Conservation (phyloP, 2,797 vertebrate genomes). For the Hipposideros larvatus region DNA sequence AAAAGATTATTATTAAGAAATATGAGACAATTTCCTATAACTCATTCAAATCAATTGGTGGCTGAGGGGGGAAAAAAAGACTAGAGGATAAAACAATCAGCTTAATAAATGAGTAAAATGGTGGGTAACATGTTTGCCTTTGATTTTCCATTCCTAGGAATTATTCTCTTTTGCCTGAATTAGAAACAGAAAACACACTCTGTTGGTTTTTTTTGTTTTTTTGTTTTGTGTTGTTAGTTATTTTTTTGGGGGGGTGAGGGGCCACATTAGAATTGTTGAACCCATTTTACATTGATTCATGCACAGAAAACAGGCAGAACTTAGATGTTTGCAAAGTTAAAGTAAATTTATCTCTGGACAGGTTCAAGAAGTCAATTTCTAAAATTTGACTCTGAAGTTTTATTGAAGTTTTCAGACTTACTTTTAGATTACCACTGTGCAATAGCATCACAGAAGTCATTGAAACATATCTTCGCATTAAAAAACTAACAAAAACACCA, state of each 20-base stretch:
- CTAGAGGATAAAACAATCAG: neutral
- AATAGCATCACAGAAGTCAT: neutral
- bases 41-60: neutral
- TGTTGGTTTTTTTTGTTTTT: neutral
- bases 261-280: neutral
- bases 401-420: constrained; percentile 42
- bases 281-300: constrained; percentile 37
- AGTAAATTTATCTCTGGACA: neutral
- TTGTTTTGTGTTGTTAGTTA: neutral
- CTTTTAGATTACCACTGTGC: constrained; percentile 28
- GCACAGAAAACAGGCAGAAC: neutral
- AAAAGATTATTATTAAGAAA: neutral
- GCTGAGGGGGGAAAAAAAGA: neutral
- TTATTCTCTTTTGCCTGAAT: neutral
- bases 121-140: neutral
- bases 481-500: neutral
- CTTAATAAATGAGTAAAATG: neutral
- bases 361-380: neutral
- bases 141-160: neutral
- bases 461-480: neutral
- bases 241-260: neutral
- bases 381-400: neutral
- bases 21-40: neutral
- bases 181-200: neutral
- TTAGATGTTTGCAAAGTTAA: neutral